Percentiles rank a stretch among this genome's conserved stretches.
Conservation (phyloP, 2,113 vertebrate species). For the Vulpes ferrilata region DNA sequence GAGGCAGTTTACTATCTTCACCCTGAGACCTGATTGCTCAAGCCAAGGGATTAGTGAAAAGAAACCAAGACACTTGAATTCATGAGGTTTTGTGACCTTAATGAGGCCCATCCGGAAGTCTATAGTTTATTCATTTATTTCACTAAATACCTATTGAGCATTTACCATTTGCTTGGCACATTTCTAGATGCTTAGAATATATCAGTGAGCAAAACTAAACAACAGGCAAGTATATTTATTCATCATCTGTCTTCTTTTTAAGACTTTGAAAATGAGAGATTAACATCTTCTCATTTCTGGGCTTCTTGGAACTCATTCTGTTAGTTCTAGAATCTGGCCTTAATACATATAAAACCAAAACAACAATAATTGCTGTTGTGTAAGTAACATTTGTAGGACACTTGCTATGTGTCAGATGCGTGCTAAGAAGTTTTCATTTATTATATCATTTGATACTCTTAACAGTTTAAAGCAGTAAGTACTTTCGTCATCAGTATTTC, state of each 20-base stretch:
- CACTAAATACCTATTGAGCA: background rate
- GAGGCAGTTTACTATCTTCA: background rate
- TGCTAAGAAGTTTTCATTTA: background rate
- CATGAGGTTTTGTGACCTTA: background rate
- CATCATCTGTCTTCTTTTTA: background rate
- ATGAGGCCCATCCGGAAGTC: background rate
- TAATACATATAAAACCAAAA: constrained; percentile 1
- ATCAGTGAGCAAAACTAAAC: constrained; percentile 25
- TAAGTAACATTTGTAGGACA: background rate
- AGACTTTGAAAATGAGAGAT: background rate
- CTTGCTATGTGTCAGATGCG: background rate
- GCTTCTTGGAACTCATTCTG: constrained; percentile 33
- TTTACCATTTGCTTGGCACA: background rate
- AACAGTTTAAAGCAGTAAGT: background rate
- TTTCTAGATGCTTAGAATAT: background rate
- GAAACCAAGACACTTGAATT: background rate
- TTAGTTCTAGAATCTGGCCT: background rate
- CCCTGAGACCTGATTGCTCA: background rate
- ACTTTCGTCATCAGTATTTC: background rate
- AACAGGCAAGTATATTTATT: background rate
- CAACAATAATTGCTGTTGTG: background rate
- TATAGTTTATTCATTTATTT: constrained; percentile 2
- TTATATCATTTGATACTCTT: background rate
- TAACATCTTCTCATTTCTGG: background rate
- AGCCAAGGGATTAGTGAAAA: background rate